These are phyloP conservation scores for Pseudochirops cupreus DNA, from an alignment of 2,797 vertebrate genomes.

Conservation along the genomic window DNA sequence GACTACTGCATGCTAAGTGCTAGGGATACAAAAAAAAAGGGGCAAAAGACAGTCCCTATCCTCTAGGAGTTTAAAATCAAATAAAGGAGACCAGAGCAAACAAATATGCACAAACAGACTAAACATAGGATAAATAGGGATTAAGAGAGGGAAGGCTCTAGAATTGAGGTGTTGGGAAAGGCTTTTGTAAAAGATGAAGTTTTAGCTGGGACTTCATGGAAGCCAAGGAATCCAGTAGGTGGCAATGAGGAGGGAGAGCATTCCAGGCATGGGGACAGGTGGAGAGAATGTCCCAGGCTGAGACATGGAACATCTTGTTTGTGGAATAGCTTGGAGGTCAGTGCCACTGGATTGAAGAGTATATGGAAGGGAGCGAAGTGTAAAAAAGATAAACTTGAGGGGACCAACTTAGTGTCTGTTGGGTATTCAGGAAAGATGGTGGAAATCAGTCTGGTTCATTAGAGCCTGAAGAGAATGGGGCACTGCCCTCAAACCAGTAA, in stretches of 20 bases:
- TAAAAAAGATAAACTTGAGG: neutral
- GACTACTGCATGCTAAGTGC: neutral
- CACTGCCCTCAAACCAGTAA: neutral
- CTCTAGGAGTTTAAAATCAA: neutral
- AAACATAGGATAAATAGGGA: neutral
- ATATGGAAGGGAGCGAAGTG: neutral
- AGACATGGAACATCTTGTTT: neutral
- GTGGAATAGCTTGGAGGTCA: neutral
- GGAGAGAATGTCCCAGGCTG: neutral
- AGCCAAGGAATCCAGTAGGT: neutral
- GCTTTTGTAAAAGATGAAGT: neutral
- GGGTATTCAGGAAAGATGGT: neutral
- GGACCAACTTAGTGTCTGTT: neutral
- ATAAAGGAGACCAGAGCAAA: neutral
- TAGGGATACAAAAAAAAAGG: neutral
- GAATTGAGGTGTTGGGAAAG: neutral
- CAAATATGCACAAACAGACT: neutral
- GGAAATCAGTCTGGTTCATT: neutral
- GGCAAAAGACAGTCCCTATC: neutral
- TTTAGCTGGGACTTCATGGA: neutral
- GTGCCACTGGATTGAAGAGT: neutral
- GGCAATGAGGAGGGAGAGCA: neutral
- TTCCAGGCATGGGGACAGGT: neutral
- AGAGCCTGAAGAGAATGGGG: neutral
- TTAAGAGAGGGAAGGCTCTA: neutral